Conservation (phyloP, 2,888 invertebrate genomes). For the Drosophila formosana region DNA sequence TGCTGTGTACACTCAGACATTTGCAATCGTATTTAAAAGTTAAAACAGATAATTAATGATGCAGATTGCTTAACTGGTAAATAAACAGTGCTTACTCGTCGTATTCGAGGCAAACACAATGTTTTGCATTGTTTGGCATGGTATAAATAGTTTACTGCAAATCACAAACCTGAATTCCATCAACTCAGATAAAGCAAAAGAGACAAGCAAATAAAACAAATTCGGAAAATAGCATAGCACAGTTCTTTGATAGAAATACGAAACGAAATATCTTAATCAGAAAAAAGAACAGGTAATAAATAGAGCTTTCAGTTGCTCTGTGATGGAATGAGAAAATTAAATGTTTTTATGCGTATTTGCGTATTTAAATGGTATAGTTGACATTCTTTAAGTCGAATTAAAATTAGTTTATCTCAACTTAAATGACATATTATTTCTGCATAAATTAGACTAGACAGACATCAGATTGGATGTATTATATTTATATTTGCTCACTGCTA, state of each 20-base stretch:
- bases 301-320: background rate
- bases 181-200: background rate
- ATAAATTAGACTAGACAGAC: background rate
- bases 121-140: background rate
- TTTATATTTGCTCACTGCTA: too few relatives aligned
- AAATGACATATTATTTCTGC: background rate
- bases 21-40: slow-evolving; percentile 13
- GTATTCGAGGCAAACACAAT: background rate
- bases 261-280: background rate
- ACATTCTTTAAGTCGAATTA: background rate
- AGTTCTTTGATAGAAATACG: background rate
- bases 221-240: background rate
- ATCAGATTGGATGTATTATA: too few relatives aligned
- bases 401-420: background rate
- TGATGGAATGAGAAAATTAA: background rate
- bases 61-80: slow-evolving; percentile 27
- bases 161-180: background rate
- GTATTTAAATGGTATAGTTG: background rate
- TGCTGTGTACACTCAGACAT: background rate
- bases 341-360: background rate
- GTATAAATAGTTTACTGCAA: slow-evolving; percentile 22
- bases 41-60: slow-evolving; percentile 36
- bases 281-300: background rate
- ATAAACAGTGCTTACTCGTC: slow-evolving; percentile 13
- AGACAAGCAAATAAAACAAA: background rate